phyloP scores from a whole-genome alignment of 2,888 invertebrate species.

The Tetragnatha montana region DNA sequence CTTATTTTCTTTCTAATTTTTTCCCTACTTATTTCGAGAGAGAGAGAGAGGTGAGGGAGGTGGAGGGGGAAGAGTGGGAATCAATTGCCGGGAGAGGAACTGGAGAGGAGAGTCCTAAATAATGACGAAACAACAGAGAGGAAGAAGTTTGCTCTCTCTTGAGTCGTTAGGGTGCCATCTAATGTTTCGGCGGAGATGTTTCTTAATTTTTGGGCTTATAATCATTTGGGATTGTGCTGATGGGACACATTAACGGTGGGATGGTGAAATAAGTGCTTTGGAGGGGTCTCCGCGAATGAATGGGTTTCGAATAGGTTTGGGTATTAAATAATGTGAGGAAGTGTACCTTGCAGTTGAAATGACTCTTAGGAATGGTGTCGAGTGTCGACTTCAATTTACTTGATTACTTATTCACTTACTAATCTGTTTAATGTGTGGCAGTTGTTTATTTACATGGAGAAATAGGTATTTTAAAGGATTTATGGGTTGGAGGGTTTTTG shows the following conservation, averaged over 20 bases:
- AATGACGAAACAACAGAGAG: constrained; percentile 38
- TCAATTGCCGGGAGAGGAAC: constrained; percentile 55
- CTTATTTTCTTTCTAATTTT: constrained; percentile 38
- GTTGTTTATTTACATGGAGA: too few relatives aligned
- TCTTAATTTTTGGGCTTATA: constrained; percentile 5
- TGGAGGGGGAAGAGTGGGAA: constrained; percentile 55
- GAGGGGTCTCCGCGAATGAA: too few relatives aligned
- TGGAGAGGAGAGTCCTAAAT: constrained; percentile 34
- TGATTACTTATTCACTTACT: too few relatives aligned
- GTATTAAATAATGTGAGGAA: too few relatives aligned
- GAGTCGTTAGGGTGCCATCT: constrained; percentile 33
- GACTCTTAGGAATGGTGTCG: too few relatives aligned
- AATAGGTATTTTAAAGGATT: too few relatives aligned
- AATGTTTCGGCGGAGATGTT: constrained; percentile 15
- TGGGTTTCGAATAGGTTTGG: too few relatives aligned
- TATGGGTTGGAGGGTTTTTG: too few relatives aligned
- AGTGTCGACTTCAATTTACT: too few relatives aligned
- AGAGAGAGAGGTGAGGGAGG: constrained; percentile 36
- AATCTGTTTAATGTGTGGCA: too few relatives aligned
- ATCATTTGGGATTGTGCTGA: constrained; percentile 3
- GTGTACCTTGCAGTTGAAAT: too few relatives aligned
- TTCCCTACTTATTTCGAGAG: constrained; percentile 28
- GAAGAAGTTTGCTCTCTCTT: constrained; percentile 26
- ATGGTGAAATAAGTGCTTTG: not conserved
- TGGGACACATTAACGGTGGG: not conserved